These are phyloP conservation scores for Limnodromus scolopaceus DNA, from an alignment of 2,797 vertebrate species.

Conservation along the genomic window DNA sequence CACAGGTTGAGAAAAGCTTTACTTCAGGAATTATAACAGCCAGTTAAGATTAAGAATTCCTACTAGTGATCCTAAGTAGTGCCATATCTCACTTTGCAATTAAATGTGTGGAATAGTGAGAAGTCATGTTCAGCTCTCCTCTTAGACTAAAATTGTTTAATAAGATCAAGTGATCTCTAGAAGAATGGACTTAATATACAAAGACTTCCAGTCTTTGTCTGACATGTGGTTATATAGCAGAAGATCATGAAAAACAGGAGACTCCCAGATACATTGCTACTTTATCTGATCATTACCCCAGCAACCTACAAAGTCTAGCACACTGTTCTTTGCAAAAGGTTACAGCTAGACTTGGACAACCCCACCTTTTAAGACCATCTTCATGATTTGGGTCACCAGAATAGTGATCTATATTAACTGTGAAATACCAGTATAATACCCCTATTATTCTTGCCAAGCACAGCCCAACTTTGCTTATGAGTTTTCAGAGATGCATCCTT, in stretches of 20 bases:
- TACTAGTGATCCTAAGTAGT: not conserved
- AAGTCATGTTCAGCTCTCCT: not conserved
- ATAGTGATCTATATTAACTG: not conserved
- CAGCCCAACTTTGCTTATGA: not conserved
- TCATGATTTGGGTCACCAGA: not conserved
- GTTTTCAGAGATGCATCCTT: not conserved
- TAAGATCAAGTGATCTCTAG: not conserved
- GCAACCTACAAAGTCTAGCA: not conserved
- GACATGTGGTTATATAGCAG: not conserved
- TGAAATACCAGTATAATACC: not conserved
- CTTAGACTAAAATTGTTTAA: not conserved
- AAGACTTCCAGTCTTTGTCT: not conserved
- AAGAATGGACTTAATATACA: not conserved
- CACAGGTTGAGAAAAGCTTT: not conserved
- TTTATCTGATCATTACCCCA: not conserved
- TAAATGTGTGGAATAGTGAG: too few species aligned
- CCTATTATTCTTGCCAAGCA: not conserved
- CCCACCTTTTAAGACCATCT: not conserved
- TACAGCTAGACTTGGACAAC: not conserved
- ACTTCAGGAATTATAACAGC: not conserved
- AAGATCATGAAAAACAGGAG: not conserved
- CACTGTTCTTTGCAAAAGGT: not conserved
- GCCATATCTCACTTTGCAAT: not conserved
- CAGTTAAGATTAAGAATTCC: not conserved
- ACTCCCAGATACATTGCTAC: not conserved